Conservation (phyloP, 35 echinoderm and acorn worm species). For the Hemicentrotus pulcherrimus region DNA sequence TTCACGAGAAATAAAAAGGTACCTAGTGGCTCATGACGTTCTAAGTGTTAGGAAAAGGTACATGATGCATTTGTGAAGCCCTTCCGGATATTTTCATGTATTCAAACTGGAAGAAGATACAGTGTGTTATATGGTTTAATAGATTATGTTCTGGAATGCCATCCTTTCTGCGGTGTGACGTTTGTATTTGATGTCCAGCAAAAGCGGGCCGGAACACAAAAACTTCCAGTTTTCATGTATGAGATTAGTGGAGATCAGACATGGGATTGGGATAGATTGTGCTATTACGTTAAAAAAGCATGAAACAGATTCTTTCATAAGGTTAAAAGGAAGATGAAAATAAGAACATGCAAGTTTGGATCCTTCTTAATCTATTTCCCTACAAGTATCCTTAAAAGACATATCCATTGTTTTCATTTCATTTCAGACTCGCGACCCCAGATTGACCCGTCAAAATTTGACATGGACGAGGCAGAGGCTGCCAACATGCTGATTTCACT, state of each 20-base stretch:
- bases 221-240: background rate
- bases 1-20: background rate
- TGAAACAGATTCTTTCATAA: background rate
- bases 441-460: conserved; percentile 95
- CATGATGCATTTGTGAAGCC: background rate
- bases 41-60: background rate
- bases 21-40: background rate
- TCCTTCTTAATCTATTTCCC: background rate
- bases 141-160: background rate
- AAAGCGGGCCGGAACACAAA: background rate
- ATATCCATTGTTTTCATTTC: conserved; percentile 24
- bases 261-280: background rate
- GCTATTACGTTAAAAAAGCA: background rate
- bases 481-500: conserved; percentile 87
- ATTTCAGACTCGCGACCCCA: conserved; percentile 87
- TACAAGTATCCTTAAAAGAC: background rate
- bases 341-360: background rate
- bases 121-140: background rate
- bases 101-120: background rate
- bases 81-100: background rate
- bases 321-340: background rate
- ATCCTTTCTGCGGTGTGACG: background rate
- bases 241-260: background rate
- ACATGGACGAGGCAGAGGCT: conserved; percentile 94
- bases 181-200: conserved; percentile 11